Evolutionary conservation across 2,113 vertebrate species (phyloP), one percentile per base, ranked within the genome.

Genomic region (Pristiophorus japonicus): DNA sequence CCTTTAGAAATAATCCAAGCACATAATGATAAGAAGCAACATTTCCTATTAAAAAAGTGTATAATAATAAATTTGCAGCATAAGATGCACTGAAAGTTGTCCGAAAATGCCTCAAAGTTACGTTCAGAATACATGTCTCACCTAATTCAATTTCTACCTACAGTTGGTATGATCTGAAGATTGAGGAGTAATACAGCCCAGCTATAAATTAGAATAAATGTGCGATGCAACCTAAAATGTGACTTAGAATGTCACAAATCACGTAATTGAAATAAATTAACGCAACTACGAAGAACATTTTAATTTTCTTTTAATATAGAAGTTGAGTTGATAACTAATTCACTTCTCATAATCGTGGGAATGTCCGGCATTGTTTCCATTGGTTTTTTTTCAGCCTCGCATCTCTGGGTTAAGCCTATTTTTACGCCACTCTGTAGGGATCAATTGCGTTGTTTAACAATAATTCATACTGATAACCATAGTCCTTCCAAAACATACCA

Each of bases 231-330:
- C 66, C 70, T 20, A 75, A 75, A 30, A 7, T 34, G 10, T 3
- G n/a, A 81, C n/a, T 81, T 81, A 42, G 75, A 81, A 30, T 81
- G 73, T n/a, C 75, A 81, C 75, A 81, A 81, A 81, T 81, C 75
- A 81, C n/a, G 2, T 81, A 81, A 81, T 42, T 81, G 75, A 42
- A 81, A 42, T 42, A 81, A 38, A 81, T 81, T 42, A 38, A 42
- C 42, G 75, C n/a, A 42, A 38, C 75, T 16, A 81, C 3, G 14
- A 81, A 42, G 12, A 38, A 81, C n/a, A 51, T 51, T 51, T 51
- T 51, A 75, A 12, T 42, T 18, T 81, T 4, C 3, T 81, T 81
- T 42, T 42, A 38, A 75, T 3, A 42, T 30, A 11, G 10, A 88
- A 55, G 24, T 55, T 59, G 85, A 55, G 12, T 34, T 88, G 47